Percentiles rank a stretch among this genome's conserved stretches.
phyloP scores from a whole-genome alignment of 2,797 vertebrate genomes.

The Mormyrus hasselquistii region DNA sequence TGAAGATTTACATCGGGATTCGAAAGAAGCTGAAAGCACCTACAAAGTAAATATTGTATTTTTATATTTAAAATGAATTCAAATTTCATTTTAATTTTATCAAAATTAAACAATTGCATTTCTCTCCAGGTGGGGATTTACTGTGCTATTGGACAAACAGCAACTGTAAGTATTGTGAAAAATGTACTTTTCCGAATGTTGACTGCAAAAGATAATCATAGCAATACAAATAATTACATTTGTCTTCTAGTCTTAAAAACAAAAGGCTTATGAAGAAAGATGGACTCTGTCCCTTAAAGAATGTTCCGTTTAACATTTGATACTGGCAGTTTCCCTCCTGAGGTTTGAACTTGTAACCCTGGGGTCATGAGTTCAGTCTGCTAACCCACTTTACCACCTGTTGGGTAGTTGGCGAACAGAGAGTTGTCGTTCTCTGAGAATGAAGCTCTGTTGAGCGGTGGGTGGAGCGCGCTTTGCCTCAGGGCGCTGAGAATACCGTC shows the following conservation, averaged over 20 bases:
- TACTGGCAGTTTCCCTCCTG: not conserved
- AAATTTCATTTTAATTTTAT: not conserved
- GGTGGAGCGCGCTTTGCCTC: not conserved
- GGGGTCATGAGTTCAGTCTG: not conserved
- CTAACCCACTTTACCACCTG: not conserved
- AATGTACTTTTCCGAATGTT: not conserved
- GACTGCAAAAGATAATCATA: not conserved
- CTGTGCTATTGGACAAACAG: slow-evolving; percentile 81
- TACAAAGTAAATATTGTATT: slow-evolving; percentile 64
- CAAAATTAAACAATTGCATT: not conserved
- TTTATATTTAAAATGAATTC: not conserved
- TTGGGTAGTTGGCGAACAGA: not conserved
- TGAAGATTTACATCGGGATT: slow-evolving; percentile 91
- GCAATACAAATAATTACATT: not conserved
- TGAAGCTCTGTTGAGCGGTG: not conserved
- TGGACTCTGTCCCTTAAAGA: not conserved
- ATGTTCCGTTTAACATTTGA: slow-evolving; percentile 12
- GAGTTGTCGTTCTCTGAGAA: not conserved
- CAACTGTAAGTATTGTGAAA: slow-evolving; percentile 79
- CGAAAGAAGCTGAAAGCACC: slow-evolving; percentile 88
- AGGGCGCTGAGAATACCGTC: not conserved
- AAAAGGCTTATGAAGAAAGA: not conserved
- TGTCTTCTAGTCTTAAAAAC: not conserved
- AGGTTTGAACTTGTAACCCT: not conserved
- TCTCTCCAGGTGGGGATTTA: slow-evolving; percentile 83